A percentile compares a stretch with the other conserved stretches of the same genome.
Evolutionary conservation across 2,888 invertebrate genomes (phyloP).

Genomic region (Phaonia tiefii): DNA sequence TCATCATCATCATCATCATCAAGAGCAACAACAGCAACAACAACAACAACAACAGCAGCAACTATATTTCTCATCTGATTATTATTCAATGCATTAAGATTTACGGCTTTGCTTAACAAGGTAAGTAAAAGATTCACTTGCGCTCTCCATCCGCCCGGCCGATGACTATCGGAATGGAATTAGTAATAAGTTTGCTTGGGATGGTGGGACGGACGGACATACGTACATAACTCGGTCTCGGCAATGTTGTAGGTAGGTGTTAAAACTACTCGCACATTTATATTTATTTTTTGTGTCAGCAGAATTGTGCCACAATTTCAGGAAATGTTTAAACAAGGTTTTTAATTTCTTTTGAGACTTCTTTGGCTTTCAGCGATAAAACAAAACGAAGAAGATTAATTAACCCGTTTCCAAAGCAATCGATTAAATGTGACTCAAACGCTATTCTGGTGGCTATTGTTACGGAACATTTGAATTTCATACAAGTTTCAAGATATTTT

Average conservation of each 20-base stretch:
- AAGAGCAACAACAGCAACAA: no score
- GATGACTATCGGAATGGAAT: not conserved
- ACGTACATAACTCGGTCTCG: not conserved
- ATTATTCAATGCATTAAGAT: constrained; percentile 50
- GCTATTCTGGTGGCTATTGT: not conserved
- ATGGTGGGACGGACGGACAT: not conserved
- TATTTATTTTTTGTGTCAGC: not conserved
- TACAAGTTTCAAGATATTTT: not conserved
- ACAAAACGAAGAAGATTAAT: constrained; percentile 26
- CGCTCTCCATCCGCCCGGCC: no score
- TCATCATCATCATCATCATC: not conserved
- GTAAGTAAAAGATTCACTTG: constrained; percentile 46
- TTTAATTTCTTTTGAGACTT: not conserved
- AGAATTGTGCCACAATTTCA: not conserved
- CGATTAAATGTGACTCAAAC: constrained; percentile 10
- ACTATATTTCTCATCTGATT: constrained; percentile 26
- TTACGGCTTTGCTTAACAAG: constrained; percentile 41
- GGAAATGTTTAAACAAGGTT: constrained; percentile 11
- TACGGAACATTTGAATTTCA: constrained; percentile 11
- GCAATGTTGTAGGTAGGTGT: not conserved
- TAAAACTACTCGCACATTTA: not conserved
- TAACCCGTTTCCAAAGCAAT: constrained; percentile 18
- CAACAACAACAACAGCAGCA: constrained; percentile 3
- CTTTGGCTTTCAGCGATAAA: not conserved
- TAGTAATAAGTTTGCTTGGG: not conserved